phyloP scores from a whole-genome alignment of 1,140 invertebrate species.

The Thrips palmi region DNA sequence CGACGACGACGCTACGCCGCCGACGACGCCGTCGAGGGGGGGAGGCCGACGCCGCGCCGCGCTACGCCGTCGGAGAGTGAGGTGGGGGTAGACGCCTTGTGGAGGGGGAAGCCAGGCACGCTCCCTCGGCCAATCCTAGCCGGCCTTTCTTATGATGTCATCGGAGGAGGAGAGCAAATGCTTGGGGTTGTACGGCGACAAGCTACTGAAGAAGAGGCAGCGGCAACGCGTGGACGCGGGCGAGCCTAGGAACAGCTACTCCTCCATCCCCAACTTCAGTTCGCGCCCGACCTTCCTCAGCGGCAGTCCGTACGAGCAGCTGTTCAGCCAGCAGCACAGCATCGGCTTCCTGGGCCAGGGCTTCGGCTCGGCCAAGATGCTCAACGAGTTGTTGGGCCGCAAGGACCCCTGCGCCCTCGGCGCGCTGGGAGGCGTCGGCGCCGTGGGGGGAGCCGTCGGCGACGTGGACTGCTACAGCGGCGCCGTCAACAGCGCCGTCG shows the following conservation, averaged over 20 bases:
- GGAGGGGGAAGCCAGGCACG: slow-evolving; percentile 20
- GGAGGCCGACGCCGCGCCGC: no score
- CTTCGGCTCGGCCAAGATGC: slow-evolving; percentile 55
- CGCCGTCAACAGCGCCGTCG: slow-evolving; percentile 14
- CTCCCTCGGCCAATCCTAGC: slow-evolving; percentile 42
- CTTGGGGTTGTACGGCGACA: slow-evolving; percentile 78
- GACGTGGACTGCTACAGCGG: slow-evolving; percentile 17
- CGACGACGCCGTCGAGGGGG: slow-evolving; percentile 14
- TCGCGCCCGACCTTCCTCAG: slow-evolving; percentile 66
- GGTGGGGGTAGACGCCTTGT: slow-evolving; percentile 19
- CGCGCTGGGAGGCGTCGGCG: slow-evolving; percentile 19
- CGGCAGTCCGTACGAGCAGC: slow-evolving; percentile 61
- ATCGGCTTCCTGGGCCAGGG: slow-evolving; percentile 59
- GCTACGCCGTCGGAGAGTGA: no score
- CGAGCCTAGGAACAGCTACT: slow-evolving; percentile 81
- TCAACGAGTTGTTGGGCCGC: slow-evolving; percentile 50
- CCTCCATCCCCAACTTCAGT: slow-evolving; percentile 69
- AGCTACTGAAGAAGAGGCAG: slow-evolving; percentile 76
- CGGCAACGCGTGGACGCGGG: slow-evolving; percentile 87
- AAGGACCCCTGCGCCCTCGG: slow-evolving; percentile 36
- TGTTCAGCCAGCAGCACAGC: slow-evolving; percentile 45
- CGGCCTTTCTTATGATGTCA: slow-evolving; percentile 72
- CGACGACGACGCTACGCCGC: slow-evolving; percentile 12
- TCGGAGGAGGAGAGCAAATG: slow-evolving; percentile 80
- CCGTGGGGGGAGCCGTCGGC: slow-evolving; percentile 11